These are phyloP conservation scores for Chionomys nivalis DNA, from an alignment of 2,113 vertebrate genomes.

Conservation along the genomic window DNA sequence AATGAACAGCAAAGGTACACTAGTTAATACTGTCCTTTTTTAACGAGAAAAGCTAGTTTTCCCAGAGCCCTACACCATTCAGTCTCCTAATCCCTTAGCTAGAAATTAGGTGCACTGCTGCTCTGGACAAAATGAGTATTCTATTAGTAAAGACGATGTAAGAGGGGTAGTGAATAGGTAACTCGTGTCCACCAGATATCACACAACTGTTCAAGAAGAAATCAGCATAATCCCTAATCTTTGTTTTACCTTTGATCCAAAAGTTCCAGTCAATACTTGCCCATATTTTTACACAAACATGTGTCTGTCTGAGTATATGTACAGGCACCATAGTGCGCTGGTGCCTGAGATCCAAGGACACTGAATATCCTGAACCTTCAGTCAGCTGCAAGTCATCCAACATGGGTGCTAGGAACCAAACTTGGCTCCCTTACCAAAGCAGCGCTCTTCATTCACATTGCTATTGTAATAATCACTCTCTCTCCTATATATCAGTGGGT, in stretches of 20 bases:
- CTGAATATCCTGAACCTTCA: background rate
- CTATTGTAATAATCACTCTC: background rate
- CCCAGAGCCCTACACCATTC: background rate
- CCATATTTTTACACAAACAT: background rate
- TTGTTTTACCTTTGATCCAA: background rate
- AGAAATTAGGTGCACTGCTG: background rate
- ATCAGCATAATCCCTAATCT: background rate
- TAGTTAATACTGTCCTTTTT: background rate
- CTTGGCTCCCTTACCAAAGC: background rate
- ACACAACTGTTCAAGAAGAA: background rate
- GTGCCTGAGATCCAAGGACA: background rate
- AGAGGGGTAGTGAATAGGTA: background rate
- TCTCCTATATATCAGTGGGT: background rate
- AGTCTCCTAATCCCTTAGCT: background rate
- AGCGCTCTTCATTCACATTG: background rate
- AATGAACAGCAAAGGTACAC: background rate
- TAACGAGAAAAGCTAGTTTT: constrained; percentile 35
- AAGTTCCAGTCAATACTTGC: background rate
- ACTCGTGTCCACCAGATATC: background rate
- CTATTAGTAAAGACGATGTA: background rate
- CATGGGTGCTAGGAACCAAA: background rate
- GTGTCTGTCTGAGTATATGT: no score
- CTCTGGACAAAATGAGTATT: background rate
- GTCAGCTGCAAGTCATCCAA: background rate
- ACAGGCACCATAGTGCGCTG: no score